Conservation (phyloP, 1,140 invertebrate genomes). For the Himalopsyche phryganea region DNA sequence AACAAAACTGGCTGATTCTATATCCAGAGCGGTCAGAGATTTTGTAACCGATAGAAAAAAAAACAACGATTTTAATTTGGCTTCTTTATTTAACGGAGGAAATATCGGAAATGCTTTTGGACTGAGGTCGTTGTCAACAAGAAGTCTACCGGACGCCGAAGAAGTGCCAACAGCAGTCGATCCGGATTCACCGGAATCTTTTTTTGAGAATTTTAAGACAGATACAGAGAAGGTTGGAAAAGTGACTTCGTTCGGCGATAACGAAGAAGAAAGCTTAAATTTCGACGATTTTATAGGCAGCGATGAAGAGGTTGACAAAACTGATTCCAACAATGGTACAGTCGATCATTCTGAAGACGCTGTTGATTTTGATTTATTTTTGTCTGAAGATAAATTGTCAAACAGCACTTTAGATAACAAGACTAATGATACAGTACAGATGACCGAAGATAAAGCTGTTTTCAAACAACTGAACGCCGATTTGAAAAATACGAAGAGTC, state of each 20-base stretch:
- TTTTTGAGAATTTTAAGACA: too few species aligned
- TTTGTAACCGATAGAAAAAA: constrained; percentile 13
- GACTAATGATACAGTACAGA: too few species aligned
- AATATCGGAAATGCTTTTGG: constrained; percentile 4
- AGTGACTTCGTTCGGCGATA: background rate
- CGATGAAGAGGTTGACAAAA: background rate
- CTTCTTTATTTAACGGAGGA: constrained; percentile 11
- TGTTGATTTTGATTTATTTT: too few species aligned
- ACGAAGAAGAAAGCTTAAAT: constrained; percentile 10
- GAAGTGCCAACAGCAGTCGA: background rate
- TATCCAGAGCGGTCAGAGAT: constrained; percentile 15
- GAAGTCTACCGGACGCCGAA: constrained; percentile 5
- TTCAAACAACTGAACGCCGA: constrained; percentile 13
- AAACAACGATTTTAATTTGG: constrained; percentile 11
- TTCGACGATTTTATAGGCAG: constrained; percentile 15
- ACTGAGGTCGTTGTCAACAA: background rate
- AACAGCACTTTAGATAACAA: constrained; percentile 30
- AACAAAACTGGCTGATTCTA: constrained; percentile 17
- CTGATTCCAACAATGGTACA: background rate
- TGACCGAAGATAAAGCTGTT: too few species aligned
- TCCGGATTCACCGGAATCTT: too few species aligned
- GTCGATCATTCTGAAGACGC: background rate
- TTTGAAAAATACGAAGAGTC: background rate
- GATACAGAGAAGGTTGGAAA: too few species aligned
- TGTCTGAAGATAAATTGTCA: too few species aligned